Evolutionary conservation across 2,797 vertebrate genomes (phyloP), one percentile per base, ranked within the genome.

Genomic region (Microchirus variegatus): DNA sequence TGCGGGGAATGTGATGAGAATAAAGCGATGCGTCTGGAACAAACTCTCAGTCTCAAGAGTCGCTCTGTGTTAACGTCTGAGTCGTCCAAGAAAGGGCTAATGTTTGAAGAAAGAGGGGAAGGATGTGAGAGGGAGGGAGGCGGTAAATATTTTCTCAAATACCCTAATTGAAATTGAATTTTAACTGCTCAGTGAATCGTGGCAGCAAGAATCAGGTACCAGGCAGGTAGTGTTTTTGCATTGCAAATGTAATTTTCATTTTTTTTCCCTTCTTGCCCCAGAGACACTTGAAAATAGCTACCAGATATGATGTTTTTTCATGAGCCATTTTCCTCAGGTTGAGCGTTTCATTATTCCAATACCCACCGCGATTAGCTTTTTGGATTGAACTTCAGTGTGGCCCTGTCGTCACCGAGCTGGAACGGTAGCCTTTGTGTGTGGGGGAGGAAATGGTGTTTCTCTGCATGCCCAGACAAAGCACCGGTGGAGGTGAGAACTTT

Each of bases 151-250:
- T 87, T 77, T 83, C 73, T 82, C 63, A 80, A 86, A 85, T 70
- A 44, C 76, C 63, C 79, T 90, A 91, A 91, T 90, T 90, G 70
- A 90, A 92, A 91, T 91, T 85, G 83, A 85, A 90, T 90, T 90
- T 90, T 84, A 89, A 87, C 80, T 86, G 83, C 78, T 87, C 26
- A 17, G 64, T 84, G 77, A 81, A 82, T 80, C 75, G 19, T 62
- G 45, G 80, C 68, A 70, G 78, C 59, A 71, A 65, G 80, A 86
- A 80, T 77, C 77, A 74, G 76, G 73, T 79, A 79, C 72, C 57
- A 53, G 77, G 50, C 59, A 82, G 68, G 59, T 37, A 63, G 67
- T 6, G 22, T 58, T 84, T 91, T 90, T 91, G 90, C 88, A 92
- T 85, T 92, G 89, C 90, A 90, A 91, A 93, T 92, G 89, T 88